phyloP scores from a whole-genome alignment of 2,113 vertebrate species.

The human (Homo sapiens) region GRCh38 chr5:141303001-141303500 shows the following conservation, averaged over 20 bases:
- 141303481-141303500: constrained; percentile 94
- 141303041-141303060: constrained; percentile 92
- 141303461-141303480: constrained; percentile 97
- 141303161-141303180: constrained; percentile 95
- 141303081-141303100: constrained; percentile 91
- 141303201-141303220: constrained; percentile 94
- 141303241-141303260: constrained; percentile 92
- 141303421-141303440: constrained; percentile 88
- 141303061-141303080: constrained; percentile 90
- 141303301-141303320: constrained; percentile 95
- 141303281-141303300: constrained; percentile 92
- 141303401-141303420: constrained; percentile 91
- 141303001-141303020: constrained; percentile 91
- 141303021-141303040: constrained; percentile 94
- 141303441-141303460: constrained; percentile 94
- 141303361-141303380: constrained; percentile 89
- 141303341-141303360: constrained; percentile 90
- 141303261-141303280: constrained; percentile 88
- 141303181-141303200: constrained; percentile 94
- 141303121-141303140: constrained; percentile 90
- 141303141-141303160: constrained; percentile 95
- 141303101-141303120: constrained; percentile 87
- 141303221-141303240: constrained; percentile 90
- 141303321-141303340: constrained; percentile 91
- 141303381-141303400: constrained; percentile 89